These are phyloP conservation scores for Dendroctonus ponderosae DNA, from an alignment of 1,140 invertebrate species.

Conservation along the genomic window DNA sequence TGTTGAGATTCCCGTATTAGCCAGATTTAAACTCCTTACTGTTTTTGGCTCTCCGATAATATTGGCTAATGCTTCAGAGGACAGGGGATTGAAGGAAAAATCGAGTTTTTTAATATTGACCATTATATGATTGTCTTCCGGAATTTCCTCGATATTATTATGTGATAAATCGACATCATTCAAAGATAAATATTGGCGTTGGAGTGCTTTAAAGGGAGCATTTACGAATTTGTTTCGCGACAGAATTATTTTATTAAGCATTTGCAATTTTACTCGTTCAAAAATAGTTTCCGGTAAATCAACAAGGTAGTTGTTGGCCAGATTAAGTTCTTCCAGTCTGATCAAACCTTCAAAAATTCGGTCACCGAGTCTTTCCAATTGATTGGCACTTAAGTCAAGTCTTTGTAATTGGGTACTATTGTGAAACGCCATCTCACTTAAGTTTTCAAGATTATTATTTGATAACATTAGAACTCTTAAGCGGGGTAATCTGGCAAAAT, in stretches of 20 bases:
- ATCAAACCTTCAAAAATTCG: constrained; percentile 79
- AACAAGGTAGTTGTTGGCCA: constrained; percentile 70
- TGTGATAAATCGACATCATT: constrained; percentile 74
- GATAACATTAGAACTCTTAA: constrained; percentile 68
- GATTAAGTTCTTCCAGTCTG: constrained; percentile 70
- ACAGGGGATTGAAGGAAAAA: constrained; percentile 81
- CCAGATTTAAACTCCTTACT: constrained; percentile 75
- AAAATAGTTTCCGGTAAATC: constrained; percentile 83
- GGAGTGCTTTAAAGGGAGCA: constrained; percentile 74
- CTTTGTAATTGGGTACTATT: constrained; percentile 85
- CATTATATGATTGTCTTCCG: constrained; percentile 79
- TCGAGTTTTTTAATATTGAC: constrained; percentile 85
- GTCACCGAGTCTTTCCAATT: constrained; percentile 72
- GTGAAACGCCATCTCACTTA: constrained; percentile 84
- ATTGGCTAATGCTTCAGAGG: constrained; percentile 67
- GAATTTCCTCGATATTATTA: constrained; percentile 76
- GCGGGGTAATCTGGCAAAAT: constrained; percentile 76
- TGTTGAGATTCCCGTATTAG: constrained; percentile 69
- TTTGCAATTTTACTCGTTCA: constrained; percentile 71
- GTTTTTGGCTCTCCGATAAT: constrained; percentile 87
- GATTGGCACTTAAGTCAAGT: constrained; percentile 71
- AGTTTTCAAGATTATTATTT: constrained; percentile 72
- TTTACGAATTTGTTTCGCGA: constrained; percentile 73
- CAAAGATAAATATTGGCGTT: constrained; percentile 80
- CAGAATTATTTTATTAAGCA: constrained; percentile 79